Evolutionary conservation across 37 sponge, comb jelly and placozoan genomes (phyloP).

Genomic region (Mnemiopsis leidyi): DNA sequence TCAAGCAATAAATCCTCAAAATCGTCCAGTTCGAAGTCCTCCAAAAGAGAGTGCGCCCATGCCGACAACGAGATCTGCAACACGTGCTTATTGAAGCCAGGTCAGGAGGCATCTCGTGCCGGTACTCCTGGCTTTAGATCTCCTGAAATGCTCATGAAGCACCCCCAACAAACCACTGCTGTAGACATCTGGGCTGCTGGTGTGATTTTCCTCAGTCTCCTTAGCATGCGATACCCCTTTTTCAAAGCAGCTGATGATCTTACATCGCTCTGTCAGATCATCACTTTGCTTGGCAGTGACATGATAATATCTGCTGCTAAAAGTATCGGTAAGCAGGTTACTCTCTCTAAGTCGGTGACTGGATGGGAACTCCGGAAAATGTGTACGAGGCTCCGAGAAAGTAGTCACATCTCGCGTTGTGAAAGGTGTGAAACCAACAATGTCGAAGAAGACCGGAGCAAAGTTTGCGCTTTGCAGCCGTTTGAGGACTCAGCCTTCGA

Average conservation of each 20-base stretch:
- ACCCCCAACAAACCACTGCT: conserved; percentile 65
- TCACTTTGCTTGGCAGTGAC: conserved; percentile 70
- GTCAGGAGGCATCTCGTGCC: conserved; percentile 62
- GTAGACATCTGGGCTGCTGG: conserved; percentile 66
- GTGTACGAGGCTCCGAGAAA: conserved; percentile 56
- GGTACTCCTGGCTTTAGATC: conserved; percentile 66
- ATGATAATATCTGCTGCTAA: conserved; percentile 61
- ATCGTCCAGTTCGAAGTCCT: background rate
- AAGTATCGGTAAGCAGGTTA: conserved; percentile 60
- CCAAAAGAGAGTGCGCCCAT: background rate
- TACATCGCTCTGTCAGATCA: conserved; percentile 83
- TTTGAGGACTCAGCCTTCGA: conserved; percentile 79
- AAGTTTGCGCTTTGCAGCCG: conserved; percentile 34
- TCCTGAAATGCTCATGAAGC: conserved; percentile 65
- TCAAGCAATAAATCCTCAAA: background rate
- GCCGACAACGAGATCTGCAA: conserved; percentile 64
- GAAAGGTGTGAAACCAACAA: conserved; percentile 34
- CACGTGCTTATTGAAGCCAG: conserved; percentile 50
- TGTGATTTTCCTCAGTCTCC: conserved; percentile 75
- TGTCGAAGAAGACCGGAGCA: background rate
- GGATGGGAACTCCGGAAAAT: conserved; percentile 30
- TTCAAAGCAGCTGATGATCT: conserved; percentile 93
- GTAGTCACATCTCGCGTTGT: conserved; percentile 46
- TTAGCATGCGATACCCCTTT: conserved; percentile 92
- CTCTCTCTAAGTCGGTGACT: background rate